Evolutionary conservation across 2,888 invertebrate genomes (phyloP).

Genomic region (Petrophora chlorosata): DNA sequence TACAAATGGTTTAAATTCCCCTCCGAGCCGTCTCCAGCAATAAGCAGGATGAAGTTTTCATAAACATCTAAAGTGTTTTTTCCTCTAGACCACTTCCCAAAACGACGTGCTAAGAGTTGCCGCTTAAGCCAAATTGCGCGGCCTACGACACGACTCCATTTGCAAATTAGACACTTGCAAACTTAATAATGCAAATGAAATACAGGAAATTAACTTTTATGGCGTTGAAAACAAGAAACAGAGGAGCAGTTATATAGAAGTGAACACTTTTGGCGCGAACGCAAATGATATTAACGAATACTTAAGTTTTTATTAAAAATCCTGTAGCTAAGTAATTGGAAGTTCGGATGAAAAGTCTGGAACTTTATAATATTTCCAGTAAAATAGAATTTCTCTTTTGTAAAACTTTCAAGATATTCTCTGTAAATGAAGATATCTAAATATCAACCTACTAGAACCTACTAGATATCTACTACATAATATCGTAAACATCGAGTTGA

Average conservation of each 20-base stretch:
- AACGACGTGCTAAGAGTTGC: constrained; percentile 63
- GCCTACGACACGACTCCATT: constrained; percentile 79
- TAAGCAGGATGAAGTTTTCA: constrained; percentile 19
- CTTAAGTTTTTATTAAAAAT: constrained; percentile 46
- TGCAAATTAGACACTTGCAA: constrained; percentile 74
- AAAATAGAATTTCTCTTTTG: too few species aligned
- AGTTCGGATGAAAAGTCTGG: too few species aligned
- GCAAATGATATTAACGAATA: constrained; percentile 47
- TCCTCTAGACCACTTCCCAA: constrained; percentile 53
- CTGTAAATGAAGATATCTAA: too few species aligned
- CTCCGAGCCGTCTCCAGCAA: constrained; percentile 7
- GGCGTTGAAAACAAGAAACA: constrained; percentile 22
- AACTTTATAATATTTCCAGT: neutral
- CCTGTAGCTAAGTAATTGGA: constrained; percentile 46
- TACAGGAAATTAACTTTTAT: constrained; percentile 38
- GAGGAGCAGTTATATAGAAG: neutral
- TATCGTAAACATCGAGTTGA: too few species aligned
- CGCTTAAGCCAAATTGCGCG: constrained; percentile 76
- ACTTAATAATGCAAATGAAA: constrained; percentile 36
- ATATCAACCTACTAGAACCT: too few species aligned
- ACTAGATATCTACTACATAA: too few species aligned
- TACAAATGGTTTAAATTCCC: constrained; percentile 11
- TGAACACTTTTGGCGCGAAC: constrained; percentile 37
- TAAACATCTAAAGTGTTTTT: constrained; percentile 43
- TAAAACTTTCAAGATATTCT: too few species aligned